Conservation (phyloP, 1,140 invertebrate species). For the Danaus melanippus region DNA sequence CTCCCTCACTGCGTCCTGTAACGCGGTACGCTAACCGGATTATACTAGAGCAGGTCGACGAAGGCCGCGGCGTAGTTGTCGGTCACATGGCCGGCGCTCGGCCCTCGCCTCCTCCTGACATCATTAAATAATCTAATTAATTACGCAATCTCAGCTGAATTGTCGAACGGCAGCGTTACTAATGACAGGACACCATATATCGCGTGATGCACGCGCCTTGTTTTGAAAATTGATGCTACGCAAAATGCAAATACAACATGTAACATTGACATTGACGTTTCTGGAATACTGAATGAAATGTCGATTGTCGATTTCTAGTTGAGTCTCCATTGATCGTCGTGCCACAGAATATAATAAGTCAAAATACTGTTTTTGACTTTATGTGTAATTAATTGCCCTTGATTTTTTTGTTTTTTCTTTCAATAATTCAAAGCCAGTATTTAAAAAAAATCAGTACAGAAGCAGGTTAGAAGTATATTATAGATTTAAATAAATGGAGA, state of each 20-base stretch:
- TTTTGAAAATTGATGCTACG: constrained; percentile 12
- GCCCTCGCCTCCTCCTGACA: constrained; percentile 10
- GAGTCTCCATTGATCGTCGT: no score
- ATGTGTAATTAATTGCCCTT: no score
- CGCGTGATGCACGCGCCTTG: constrained; percentile 16
- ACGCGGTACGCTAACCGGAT: constrained; percentile 28
- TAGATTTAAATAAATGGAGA: no score
- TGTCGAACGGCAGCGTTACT: constrained; percentile 6
- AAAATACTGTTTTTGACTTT: no score
- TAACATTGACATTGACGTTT: constrained; percentile 10
- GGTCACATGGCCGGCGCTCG: constrained; percentile 37
- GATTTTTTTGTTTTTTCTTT: no score
- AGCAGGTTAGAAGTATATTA: no score
- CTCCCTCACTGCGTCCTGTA: constrained; percentile 3
- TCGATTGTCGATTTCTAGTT: no score
- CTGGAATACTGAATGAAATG: no score
- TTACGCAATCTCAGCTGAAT: constrained; percentile 8
- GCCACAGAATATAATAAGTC: no score
- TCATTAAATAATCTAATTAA: constrained; percentile 17
- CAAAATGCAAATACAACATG: not conserved
- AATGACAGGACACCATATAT: constrained; percentile 6
- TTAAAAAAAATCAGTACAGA: no score
- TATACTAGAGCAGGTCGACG: constrained; percentile 29
- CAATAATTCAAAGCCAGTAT: no score
- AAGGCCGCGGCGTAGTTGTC: constrained; percentile 39